phyloP scores from a whole-genome alignment of 2,888 invertebrate species.

The Octonoba sinensis region DNA sequence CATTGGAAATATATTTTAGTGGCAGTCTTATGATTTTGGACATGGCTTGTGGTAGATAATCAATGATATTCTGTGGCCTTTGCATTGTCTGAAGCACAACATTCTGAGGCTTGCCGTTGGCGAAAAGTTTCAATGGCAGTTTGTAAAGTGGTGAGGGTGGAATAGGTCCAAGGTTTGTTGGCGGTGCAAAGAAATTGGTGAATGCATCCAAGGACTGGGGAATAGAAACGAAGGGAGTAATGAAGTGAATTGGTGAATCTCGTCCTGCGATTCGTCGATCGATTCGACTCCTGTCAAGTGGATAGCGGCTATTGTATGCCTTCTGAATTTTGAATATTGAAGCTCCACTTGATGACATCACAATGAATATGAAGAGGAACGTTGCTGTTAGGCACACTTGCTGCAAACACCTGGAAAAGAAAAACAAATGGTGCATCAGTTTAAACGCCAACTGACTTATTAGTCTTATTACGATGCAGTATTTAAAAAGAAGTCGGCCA shows the following conservation, averaged over 20 bases:
- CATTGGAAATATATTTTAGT: constrained; percentile 56
- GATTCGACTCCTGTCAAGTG: background rate
- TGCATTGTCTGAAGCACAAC: constrained; percentile 15
- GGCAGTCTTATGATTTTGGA: constrained; percentile 57
- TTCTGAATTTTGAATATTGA: no score
- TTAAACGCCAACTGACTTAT: no score
- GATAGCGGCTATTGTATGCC: no score
- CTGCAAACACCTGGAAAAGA: no score
- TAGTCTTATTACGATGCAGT: no score
- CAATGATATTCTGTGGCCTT: constrained; percentile 22
- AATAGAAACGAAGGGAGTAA: constrained; percentile 30
- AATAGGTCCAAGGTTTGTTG: background rate
- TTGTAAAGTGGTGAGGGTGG: constrained; percentile 39
- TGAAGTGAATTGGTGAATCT: constrained; percentile 50
- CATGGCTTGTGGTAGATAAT: constrained; percentile 28
- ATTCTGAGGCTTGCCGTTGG: constrained; percentile 54
- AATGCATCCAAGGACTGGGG: constrained; percentile 4
- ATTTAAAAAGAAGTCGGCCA: no score
- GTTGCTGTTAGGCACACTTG: no score
- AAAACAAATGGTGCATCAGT: no score
- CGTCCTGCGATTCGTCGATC: constrained; percentile 26
- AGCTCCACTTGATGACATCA: no score
- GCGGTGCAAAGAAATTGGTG: constrained; percentile 21
- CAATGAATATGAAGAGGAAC: no score
- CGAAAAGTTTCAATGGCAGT: constrained; percentile 44